These are phyloP conservation scores for Glyptemys insculpta DNA, from an alignment of 2,797 vertebrate species.

Conservation along the genomic window DNA sequence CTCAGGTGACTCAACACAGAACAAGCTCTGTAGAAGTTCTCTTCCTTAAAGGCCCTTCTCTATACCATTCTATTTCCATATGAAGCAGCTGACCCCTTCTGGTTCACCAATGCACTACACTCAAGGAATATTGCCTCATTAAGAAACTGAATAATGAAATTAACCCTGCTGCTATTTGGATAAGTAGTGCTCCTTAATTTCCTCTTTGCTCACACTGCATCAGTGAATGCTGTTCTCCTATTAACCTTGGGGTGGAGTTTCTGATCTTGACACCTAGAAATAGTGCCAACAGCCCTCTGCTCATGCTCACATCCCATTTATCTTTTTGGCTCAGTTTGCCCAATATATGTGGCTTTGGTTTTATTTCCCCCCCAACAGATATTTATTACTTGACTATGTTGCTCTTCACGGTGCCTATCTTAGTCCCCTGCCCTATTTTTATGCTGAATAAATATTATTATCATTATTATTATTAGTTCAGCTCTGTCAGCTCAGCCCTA, in stretches of 20 bases:
- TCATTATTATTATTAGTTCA: too few relatives aligned
- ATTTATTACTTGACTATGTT: constrained; percentile 14
- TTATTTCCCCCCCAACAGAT: not conserved
- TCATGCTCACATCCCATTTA: not conserved
- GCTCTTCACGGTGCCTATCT: not conserved
- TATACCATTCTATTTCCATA: not conserved
- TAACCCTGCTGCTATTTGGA: not conserved
- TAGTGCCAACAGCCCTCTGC: not conserved
- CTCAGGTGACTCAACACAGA: not conserved
- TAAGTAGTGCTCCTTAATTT: not conserved
- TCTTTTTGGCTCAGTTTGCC: not conserved
- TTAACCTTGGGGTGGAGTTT: not conserved
- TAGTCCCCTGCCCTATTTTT: constrained; percentile 25
- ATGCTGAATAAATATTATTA: constrained; percentile 31
- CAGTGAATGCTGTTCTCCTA: not conserved
- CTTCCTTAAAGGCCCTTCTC: not conserved
- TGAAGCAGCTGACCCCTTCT: not conserved
- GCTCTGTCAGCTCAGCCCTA: constrained; percentile 16
- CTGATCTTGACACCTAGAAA: not conserved
- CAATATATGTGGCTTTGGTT: not conserved
- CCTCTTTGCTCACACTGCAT: not conserved
- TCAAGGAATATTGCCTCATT: not conserved
- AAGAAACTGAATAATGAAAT: not conserved
- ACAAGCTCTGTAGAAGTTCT: not conserved
- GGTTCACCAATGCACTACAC: not conserved